Evolutionary conservation across 2,888 invertebrate genomes (phyloP).

Genomic region (Zaprionus obscuricornis): DNA sequence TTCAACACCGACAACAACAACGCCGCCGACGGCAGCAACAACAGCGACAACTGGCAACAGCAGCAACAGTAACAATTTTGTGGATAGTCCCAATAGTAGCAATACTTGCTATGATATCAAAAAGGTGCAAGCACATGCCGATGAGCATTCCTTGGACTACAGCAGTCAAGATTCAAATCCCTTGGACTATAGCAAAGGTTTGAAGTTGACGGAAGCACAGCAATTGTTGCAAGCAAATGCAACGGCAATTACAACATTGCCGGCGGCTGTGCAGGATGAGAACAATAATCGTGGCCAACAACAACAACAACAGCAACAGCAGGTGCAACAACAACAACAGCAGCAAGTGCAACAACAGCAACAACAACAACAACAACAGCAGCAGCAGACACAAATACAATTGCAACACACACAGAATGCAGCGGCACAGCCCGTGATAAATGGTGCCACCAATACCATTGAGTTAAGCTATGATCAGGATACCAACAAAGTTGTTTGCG

Average conservation of each 20-base stretch:
- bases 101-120: constrained; percentile 78
- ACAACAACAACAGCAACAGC: constrained; percentile 25
- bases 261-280: constrained; percentile 70
- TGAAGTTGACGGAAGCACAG: constrained; percentile 49
- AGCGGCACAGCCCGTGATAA: constrained; percentile 15
- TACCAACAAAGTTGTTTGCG: constrained; percentile 66
- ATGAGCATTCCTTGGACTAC: constrained; percentile 81
- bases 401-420: constrained; percentile 4
- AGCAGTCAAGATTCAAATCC: constrained; percentile 83
- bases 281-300: constrained; percentile 80
- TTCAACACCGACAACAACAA: too few species aligned
- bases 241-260: too few species aligned
- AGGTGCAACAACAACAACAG: constrained; percentile 23
- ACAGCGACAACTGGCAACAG: constrained; percentile 65
- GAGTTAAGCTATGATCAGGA: constrained; percentile 64
- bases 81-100: constrained; percentile 79
- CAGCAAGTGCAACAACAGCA: constrained; percentile 45
- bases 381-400: too few species aligned
- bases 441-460: constrained; percentile 43
- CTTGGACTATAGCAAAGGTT: constrained; percentile 84
- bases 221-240: constrained; percentile 29
- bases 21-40: too few species aligned
- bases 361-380: constrained; percentile 1
- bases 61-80: too few species aligned
- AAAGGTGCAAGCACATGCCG: constrained; percentile 65